phyloP scores from a whole-genome alignment of 92 coral and sea anemone species.

The Zoanthus solanderi region DNA sequence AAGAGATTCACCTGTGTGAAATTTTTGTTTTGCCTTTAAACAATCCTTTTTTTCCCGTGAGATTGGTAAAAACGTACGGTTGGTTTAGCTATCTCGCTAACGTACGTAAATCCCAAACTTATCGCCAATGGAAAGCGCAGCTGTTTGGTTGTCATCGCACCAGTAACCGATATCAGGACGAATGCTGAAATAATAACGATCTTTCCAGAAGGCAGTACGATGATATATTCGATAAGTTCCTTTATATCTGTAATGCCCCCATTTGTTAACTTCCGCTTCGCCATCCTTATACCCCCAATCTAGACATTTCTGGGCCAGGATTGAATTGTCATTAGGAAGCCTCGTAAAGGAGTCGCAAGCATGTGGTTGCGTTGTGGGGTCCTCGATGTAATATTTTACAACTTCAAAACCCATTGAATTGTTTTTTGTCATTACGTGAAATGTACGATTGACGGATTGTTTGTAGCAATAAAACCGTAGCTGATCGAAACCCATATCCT shows the following conservation, averaged over 20 bases:
- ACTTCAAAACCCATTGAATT: conserved; percentile 61
- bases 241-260: conserved; percentile 67
- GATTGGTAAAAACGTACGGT: no score
- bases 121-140: conserved; percentile 28
- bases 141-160: conserved; percentile 17
- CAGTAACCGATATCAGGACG: background rate
- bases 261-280: conserved; percentile 56
- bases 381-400: conserved; percentile 68
- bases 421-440: conserved; percentile 76
- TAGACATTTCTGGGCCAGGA: conserved; percentile 68
- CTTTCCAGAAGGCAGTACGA: conserved; percentile 19
- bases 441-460: conserved; percentile 73
- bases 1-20: no score
- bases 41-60: no score
- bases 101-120: conserved; percentile 27
- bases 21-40: no score
- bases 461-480: conserved; percentile 79
- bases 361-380: conserved; percentile 51
- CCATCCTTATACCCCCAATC: conserved; percentile 76
- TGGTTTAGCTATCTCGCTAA: background rate
- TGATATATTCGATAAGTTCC: conserved; percentile 58
- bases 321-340: conserved; percentile 78
- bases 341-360: conserved; percentile 83
- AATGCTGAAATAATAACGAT: background rate
- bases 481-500: conserved; percentile 75